These are phyloP conservation scores for Hirtodrosophila alboralis DNA, from an alignment of 2,888 invertebrate species.

Conservation along the genomic window DNA sequence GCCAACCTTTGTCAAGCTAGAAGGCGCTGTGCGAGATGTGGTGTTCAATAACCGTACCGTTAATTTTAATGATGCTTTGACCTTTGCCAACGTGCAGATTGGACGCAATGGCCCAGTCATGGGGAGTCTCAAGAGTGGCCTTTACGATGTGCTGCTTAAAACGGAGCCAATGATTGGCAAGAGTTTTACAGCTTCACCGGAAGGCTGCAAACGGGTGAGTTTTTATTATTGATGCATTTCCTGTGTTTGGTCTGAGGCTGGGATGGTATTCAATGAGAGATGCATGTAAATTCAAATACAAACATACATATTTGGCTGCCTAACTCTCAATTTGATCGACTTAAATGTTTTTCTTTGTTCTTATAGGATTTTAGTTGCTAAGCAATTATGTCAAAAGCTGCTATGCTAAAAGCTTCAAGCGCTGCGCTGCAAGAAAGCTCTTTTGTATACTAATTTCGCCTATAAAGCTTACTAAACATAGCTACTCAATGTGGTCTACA, in stretches of 20 bases:
- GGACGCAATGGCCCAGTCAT: slow-evolving; percentile 86
- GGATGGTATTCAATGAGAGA: slow-evolving; percentile 9
- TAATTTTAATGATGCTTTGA: slow-evolving; percentile 87
- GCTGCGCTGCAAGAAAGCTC: slow-evolving; percentile 74
- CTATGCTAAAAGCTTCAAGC: slow-evolving; percentile 69
- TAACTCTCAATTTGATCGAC: slow-evolving; percentile 60
- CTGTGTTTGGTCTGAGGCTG: slow-evolving; percentile 9
- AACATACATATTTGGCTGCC: slow-evolving; percentile 44
- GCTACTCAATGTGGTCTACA: slow-evolving; percentile 77
- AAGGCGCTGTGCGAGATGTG: slow-evolving; percentile 93
- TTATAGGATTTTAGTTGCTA: slow-evolving; percentile 84
- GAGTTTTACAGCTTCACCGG: slow-evolving; percentile 84
- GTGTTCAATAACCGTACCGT: slow-evolving; percentile 90
- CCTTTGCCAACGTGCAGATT: slow-evolving; percentile 88
- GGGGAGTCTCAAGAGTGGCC: slow-evolving; percentile 83
- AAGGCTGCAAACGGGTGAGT: slow-evolving; percentile 87
- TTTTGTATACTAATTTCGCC: slow-evolving; percentile 80
- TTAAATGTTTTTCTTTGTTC: slow-evolving; percentile 76
- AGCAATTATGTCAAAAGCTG: slow-evolving; percentile 70
- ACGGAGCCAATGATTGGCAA: slow-evolving; percentile 85
- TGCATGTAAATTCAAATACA: slow-evolving; percentile 56
- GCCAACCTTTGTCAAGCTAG: slow-evolving; percentile 86
- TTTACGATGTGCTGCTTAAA: slow-evolving; percentile 85
- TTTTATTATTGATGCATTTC: slow-evolving; percentile 2
- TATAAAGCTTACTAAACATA: slow-evolving; percentile 72